Evolutionary conservation across 2,888 invertebrate genomes (phyloP), one percentile per base, ranked within the genome.

Genomic region (Meiosimyza platycephala): DNA sequence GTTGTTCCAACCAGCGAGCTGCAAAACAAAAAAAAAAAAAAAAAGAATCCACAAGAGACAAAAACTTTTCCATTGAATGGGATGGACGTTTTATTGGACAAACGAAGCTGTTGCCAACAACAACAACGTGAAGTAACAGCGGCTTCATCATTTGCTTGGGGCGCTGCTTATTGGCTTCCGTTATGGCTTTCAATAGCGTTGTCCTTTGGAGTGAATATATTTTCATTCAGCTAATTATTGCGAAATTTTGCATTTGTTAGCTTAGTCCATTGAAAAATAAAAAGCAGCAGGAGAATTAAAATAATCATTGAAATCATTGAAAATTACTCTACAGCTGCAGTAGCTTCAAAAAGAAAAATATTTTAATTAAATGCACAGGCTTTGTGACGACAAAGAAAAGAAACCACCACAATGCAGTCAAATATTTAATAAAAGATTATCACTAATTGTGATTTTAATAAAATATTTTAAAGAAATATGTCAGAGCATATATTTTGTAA

Each of bases 221-320:
- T 70, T 70, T 62, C 60, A 60, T 60, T 62, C 57, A 40, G 28
- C 59, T 69, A 69, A 69, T 69, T 69, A 69, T 60, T 15, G 68
- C 28, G 33, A 52, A 69, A 47, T 50, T 50, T 57, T 59, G 28
- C 48, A 59, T 69, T 60, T 69, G 59, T 60, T 60, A 15, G n/a
- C 60, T 60, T 51, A 50, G 22, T 69, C 22, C 48, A 47, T 40
- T 55, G 47, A 48, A 55, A 22, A n/a, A 13, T 18, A 57, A 57
- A 67, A 22, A 15, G 48, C 40, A 55, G 15, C 6, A 22, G 52
- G 22, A 18, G 15, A 16, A 40, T 40, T 40, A 40, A 40, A 40
- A 40, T 40, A 40, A 9, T 9, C 40, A 40, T 40, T 40, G 40
- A 40, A 40, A 40, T 40, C 40, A 40, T 40, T 40, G 40, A 40